Evolutionary conservation across 2,888 invertebrate species (phyloP), one percentile per base, ranked within the genome.

Genomic region (Pegoplata infirma): DNA sequence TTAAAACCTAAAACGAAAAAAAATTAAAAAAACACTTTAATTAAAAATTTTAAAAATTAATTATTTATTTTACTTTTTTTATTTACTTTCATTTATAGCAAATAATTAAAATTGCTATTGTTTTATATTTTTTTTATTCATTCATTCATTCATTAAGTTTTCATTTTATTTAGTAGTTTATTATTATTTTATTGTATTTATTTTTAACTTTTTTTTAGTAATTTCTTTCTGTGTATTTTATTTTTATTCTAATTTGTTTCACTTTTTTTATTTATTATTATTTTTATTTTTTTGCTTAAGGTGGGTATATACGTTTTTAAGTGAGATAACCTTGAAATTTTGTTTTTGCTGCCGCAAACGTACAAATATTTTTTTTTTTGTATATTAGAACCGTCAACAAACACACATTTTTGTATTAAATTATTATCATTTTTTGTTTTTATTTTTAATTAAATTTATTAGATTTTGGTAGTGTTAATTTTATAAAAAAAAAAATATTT

Each of bases 301-400:
- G 58, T 80, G 72, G 53, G 44, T 63, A 36, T 74, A 74, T 71
- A 44, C n/a, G 56, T 61, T 68, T 61, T 67, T 53, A 71, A 75
- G 71, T 71, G 61, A 75, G 74, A 75, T 79, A 75, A 75, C 79
- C 79, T 79, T 79, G 79, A 75, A 79, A 75, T 79, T 67, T 75
- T n/a, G n/a, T n/a, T n/a, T 78, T 79, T 71, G 66, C 79, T 75
- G 74, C 69, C 78, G 74, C 69, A 74, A 69, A 61, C 36, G 61
- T 63, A 61, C 61, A 67, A 32, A 75, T 36, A 51, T 61, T 46
- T 28, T 23, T n/a, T n/a, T n/a, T n/a, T n/a, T n/a, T n/a, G n/a
- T 36, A 55, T 63, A 16, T 17, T 21, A 46, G 8, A 63, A 49
- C 14, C 21, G n/a, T 23, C 12, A 44, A 53, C 40, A 68, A 46